A percentile compares a stretch with the other conserved stretches of the same genome.
phyloP scores from a whole-genome alignment of 2,113 vertebrate species.

The Irena cyanogastra region DNA sequence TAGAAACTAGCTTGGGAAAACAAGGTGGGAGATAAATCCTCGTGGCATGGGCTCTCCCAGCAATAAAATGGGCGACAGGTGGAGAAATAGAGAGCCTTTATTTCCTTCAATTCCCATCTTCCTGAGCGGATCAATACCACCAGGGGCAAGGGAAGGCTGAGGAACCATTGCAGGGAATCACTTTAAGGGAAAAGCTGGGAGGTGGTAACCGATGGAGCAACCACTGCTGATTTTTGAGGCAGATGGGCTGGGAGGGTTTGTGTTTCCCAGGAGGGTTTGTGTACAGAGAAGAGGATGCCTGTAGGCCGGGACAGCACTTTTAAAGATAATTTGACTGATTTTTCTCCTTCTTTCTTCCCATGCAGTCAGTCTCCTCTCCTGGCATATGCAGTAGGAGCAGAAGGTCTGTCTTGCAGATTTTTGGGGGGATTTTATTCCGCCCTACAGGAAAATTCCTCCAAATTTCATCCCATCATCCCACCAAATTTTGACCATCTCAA shows the following conservation, averaged over 20 bases:
- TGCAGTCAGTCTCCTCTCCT: neutral
- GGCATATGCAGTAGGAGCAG: neutral
- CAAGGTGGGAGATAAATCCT: neutral
- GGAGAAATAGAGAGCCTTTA: neutral
- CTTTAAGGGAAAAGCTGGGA: neutral
- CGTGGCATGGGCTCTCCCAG: neutral
- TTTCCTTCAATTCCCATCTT: neutral
- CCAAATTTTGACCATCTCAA: rapidly evolving
- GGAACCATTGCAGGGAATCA: neutral
- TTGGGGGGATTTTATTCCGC: rapidly evolving
- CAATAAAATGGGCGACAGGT: neutral
- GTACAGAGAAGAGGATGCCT: neutral
- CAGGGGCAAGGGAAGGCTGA: neutral
- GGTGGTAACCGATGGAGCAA: neutral
- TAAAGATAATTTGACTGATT: neutral
- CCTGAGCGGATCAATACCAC: neutral
- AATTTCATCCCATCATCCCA: neutral
- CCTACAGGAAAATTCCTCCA: neutral
- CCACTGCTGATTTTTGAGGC: neutral
- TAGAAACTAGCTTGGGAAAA: conserved; percentile 4
- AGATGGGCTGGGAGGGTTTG: neutral
- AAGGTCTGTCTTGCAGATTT: neutral
- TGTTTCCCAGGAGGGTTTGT: neutral
- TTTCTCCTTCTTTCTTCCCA: neutral
- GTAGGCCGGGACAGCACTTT: neutral